Conservation (phyloP, 2,888 invertebrate species). For the Dilophus febrilis region DNA sequence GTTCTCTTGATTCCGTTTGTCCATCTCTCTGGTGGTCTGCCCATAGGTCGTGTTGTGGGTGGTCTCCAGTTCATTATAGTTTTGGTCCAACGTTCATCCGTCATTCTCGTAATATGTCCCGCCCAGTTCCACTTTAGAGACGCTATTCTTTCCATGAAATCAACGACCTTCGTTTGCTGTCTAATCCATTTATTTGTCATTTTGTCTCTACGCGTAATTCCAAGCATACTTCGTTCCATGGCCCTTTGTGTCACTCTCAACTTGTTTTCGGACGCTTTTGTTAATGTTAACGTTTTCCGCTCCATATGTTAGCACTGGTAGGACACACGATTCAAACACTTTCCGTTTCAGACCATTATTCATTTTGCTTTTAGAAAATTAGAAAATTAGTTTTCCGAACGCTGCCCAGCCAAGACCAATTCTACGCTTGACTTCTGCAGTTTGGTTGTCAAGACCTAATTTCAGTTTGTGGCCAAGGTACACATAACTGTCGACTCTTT, state of each 20-base stretch:
- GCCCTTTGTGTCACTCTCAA: constrained; percentile 8
- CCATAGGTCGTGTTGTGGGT: neutral
- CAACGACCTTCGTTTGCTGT: constrained; percentile 4
- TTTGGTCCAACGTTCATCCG: neutral
- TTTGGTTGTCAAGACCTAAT: too few relatives aligned
- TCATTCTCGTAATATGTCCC: neutral
- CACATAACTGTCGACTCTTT: neutral
- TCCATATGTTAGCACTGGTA: constrained; percentile 11
- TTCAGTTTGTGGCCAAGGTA: too few relatives aligned
- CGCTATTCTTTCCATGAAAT: constrained; percentile 7
- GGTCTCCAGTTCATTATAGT: neutral
- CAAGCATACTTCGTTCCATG: too few relatives aligned
- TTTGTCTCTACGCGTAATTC: too few relatives aligned
- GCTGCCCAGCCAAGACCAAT: constrained; percentile 11
- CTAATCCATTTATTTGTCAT: constrained; percentile 8
- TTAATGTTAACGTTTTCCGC: constrained; percentile 10
- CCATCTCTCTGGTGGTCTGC: neutral
- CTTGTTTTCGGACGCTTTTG: constrained; percentile 6
- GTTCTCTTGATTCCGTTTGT: too few relatives aligned
- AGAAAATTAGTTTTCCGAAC: constrained; percentile 9
- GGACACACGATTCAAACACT: constrained; percentile 9
- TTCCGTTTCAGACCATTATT: neutral
- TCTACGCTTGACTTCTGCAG: constrained; percentile 1
- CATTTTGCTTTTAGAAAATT: constrained; percentile 5
- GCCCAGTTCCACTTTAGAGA: too few relatives aligned